Evolutionary conservation across 2,797 vertebrate species (phyloP), one percentile per base, ranked within the genome.

Genomic region (Eospalax fontanierii): DNA sequence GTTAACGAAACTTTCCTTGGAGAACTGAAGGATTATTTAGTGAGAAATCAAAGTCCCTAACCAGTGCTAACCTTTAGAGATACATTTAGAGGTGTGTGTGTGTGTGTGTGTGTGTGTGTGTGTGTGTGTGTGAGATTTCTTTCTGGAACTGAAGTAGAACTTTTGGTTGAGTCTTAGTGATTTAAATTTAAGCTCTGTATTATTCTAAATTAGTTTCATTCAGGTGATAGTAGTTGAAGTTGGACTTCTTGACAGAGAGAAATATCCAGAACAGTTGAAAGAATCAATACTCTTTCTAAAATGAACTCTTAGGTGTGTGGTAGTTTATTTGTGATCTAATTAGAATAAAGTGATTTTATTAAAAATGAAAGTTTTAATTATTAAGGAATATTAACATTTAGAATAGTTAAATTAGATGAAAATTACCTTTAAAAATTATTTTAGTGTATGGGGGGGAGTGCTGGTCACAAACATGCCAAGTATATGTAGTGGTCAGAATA

Each of bases 121-220:
- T 38, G 3, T 43, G 4, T 75, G 16, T 89, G 30, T 91, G 30
- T 46, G 24, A 70, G 35, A n/a, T 35, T 12, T 81, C 24, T 63
- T n/a, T 19, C 18, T 18, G 33, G 50, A 22, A 46, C 43, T 93
- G 10, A 71, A 71, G 66, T 94, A 70, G 50, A 30, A 18, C 63
- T 68, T 87, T 94, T 81, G n/a, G n/a, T n/a, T n/a, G 79, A 88
- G 11, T 82, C 4, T 84, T 40, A 38, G 43, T 35, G 28, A 93
- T 89, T 95, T 79, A 92, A 88, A 88, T 82, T 82, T 79, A 26
- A 35, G 6, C 59, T 71, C 61, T 71, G 15, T 87, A n/a, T 76
- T 70, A 35, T 61, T 85, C 1, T 68, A 74, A 70, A 66, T 87
- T 90, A 73, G 40, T 91, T 96, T 95, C 30, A 83, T 43, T 83